Evolutionary conservation across 1,140 invertebrate species (phyloP).

Genomic region (Euwallacea similis): DNA sequence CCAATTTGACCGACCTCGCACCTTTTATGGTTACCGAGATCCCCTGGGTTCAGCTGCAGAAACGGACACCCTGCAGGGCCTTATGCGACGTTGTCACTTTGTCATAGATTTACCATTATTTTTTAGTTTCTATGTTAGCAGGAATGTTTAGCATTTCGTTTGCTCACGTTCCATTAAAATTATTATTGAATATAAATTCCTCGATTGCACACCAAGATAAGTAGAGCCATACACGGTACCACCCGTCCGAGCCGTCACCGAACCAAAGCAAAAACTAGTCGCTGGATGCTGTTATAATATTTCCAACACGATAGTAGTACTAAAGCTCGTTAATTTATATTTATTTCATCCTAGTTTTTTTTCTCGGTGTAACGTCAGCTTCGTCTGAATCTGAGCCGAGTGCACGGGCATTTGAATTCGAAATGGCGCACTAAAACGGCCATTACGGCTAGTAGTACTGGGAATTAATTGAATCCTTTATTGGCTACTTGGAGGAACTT

Average conservation of each 20-base stretch:
- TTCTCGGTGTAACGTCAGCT: background rate
- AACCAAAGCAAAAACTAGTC: background rate
- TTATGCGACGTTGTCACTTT: too few species aligned
- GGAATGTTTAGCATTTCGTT: too few species aligned
- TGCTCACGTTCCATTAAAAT: too few species aligned
- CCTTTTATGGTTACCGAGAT: too few species aligned
- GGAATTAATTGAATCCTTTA: constrained; percentile 2
- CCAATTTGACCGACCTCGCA: too few species aligned
- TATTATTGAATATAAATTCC: background rate
- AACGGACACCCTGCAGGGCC: too few species aligned
- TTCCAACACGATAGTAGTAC: constrained; percentile 8
- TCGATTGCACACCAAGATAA: constrained; percentile 1
- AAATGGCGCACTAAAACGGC: constrained; percentile 8
- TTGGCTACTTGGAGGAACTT: background rate
- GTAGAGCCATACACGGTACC: constrained; percentile 1
- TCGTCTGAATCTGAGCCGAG: background rate
- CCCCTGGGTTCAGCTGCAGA: too few species aligned
- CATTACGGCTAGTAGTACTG: background rate
- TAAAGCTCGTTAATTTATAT: constrained; percentile 11
- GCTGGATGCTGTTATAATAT: constrained; percentile 10
- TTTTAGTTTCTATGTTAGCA: too few species aligned
- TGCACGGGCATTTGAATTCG: constrained; percentile 12
- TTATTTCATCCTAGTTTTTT: constrained; percentile 6
- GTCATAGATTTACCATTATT: too few species aligned
- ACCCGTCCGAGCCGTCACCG: constrained; percentile 1